Evolutionary conservation across 2,888 invertebrate species (phyloP), one percentile per base, ranked within the genome.

Genomic region (Drosophila setosimentum): DNA sequence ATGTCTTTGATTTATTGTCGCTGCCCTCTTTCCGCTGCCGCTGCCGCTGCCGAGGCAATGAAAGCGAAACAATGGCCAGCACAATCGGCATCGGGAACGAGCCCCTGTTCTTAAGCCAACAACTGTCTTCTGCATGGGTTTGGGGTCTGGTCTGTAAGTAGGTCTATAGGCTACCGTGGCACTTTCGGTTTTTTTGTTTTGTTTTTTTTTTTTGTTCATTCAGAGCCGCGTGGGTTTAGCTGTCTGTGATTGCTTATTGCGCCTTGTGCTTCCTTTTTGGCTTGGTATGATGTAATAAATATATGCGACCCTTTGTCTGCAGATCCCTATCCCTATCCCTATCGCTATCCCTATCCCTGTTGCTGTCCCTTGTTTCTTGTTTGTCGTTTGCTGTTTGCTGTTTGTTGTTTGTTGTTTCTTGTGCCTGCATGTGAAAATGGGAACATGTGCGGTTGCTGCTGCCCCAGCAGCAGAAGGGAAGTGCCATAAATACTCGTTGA

Each of bases 141-240:
- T 63, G 65, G 50, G 45, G 67, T 50, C 68, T 67, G 64, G 50
- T 18, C 61, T 45, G 78, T 81, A 91, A 89, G 83, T 91, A 86
- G 91, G 91, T 91, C 87, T 91, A 89, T 91, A 87, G 91, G 89
- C 80, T 90, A 82, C 82, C 85, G 72, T 70, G 87, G 80, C 91
- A 91, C 91, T 91, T 91, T 91, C 91, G 69, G 37, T 55, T 55
- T 55, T 53, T 77, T 58, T 51, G 50, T 40, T 1, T 33, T 33
- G 11, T 32, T 5, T 10, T 4, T 40, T n/a, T 4, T 40, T 40
- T 16, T 72, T 70, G 73, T 62, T 37, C 32, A 60, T 35, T 49
- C 37, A 45, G 32, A 30, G 27, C 60, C 62, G 68, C 68, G 69
- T 72, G 63, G 51, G 70, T 68, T 70, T 55, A 30, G 63, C 51